phyloP scores from a whole-genome alignment of 2,888 invertebrate species.

The Diarsia mendica region DNA sequence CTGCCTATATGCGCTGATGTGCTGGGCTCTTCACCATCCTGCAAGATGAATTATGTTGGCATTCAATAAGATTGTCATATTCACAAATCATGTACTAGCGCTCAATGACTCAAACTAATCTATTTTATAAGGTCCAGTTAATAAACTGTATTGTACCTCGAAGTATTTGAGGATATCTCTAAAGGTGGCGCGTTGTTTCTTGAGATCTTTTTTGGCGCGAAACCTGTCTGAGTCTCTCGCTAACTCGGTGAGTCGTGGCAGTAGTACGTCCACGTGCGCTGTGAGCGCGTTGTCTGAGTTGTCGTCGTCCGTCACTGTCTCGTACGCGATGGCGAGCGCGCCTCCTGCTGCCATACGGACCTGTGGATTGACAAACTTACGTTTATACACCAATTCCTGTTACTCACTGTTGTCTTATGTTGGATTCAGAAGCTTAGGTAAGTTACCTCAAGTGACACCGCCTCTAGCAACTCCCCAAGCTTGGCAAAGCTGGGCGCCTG shows the following conservation, averaged over 20 bases:
- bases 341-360: constrained; percentile 93
- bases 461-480: constrained; percentile 91
- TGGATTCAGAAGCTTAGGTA: neutral
- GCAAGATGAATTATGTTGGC: constrained; percentile 88
- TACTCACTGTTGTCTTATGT: neutral
- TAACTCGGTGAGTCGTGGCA: constrained; percentile 93
- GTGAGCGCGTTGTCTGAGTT: neutral
- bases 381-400: neutral
- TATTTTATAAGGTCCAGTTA: neutral
- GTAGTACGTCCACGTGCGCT: neutral
- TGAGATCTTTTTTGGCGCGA: constrained; percentile 97
- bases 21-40: constrained; percentile 83
- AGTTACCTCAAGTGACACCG: constrained; percentile 72
- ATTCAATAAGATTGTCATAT: neutral
- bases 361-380: constrained; percentile 58
- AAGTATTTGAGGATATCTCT: constrained; percentile 97
- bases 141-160: constrained; percentile 91
- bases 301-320: constrained; percentile 90
- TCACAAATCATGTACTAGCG: neutral
- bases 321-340: constrained; percentile 74
- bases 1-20: constrained; percentile 93
- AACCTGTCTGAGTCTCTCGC: constrained; percentile 91
- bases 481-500: constrained; percentile 75
- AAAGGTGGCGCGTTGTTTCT: constrained; percentile 98
- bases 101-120: neutral